A percentile compares a stretch with the other conserved stretches of the same genome.
Evolutionary conservation across 1,140 invertebrate species (phyloP).

Genomic region (Metaphire vulgaris): DNA sequence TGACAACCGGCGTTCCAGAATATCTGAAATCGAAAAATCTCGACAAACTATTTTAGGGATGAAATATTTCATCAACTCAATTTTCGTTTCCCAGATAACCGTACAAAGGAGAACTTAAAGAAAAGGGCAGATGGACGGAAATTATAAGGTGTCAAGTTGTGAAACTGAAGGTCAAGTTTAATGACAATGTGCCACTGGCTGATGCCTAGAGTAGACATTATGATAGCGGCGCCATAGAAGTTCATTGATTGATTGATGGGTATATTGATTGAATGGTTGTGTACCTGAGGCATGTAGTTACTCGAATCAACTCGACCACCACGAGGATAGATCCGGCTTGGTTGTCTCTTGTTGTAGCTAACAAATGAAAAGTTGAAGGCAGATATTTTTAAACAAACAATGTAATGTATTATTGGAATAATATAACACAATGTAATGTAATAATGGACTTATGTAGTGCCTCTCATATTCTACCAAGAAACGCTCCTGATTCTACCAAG

Average conservation of each 20-base stretch:
- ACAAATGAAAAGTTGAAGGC: neutral
- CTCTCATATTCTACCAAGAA: too few relatives aligned
- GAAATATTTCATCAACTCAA: neutral
- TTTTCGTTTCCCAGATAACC: too few relatives aligned
- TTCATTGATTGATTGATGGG: neutral
- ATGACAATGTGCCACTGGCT: too few relatives aligned
- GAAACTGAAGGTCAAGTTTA: too few relatives aligned
- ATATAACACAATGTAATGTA: neutral
- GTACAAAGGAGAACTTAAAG: neutral
- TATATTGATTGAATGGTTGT: neutral
- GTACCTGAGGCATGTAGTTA: slow-evolving; percentile 98
- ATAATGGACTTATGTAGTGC: neutral
- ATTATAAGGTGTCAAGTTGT: too few relatives aligned
- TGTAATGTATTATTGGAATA: neutral
- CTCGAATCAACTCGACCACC: slow-evolving; percentile 96
- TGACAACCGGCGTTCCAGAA: slow-evolving; percentile 99
- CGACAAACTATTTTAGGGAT: slow-evolving; percentile 3
- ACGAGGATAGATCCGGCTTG: slow-evolving; percentile 95
- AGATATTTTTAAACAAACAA: neutral
- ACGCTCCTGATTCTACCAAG: too few relatives aligned
- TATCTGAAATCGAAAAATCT: slow-evolving; percentile 57
- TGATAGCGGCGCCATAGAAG: too few relatives aligned
- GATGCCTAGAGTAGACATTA: too few relatives aligned
- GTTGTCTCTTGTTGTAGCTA: slow-evolving; percentile 94
- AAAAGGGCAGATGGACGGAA: too few relatives aligned